Evolutionary conservation across 2,888 invertebrate genomes (phyloP).

Genomic region (Dasysyrphus tricinctus): DNA sequence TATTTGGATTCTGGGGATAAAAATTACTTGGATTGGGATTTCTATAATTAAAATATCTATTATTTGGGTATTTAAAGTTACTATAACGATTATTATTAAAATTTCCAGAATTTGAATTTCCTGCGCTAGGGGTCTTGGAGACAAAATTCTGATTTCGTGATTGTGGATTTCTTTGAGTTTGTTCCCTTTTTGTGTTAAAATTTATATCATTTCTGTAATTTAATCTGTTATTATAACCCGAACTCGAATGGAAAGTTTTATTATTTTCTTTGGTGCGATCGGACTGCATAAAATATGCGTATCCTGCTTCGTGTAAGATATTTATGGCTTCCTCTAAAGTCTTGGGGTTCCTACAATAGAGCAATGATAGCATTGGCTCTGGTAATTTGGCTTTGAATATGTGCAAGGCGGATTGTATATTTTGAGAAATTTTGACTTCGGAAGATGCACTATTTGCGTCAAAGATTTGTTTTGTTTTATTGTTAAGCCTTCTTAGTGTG

Average conservation of each 20-base stretch:
- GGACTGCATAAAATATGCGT: too few relatives aligned
- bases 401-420: conserved; percentile 37
- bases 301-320: too few relatives aligned
- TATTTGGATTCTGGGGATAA: conserved; percentile 2
- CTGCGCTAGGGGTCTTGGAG: background rate
- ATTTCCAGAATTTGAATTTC: background rate
- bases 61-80: conserved; percentile 1
- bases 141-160: too few relatives aligned
- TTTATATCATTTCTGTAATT: too few relatives aligned
- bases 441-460: background rate
- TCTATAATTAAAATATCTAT: background rate
- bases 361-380: conserved; percentile 10
- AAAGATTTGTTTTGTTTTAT: background rate
- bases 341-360: too few relatives aligned
- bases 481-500: too few relatives aligned
- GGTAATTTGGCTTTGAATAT: conserved; percentile 31
- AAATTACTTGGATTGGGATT: conserved; percentile 1
- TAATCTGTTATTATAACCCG: too few relatives aligned
- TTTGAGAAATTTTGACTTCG: conserved; percentile 12
- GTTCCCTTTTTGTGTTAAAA: too few relatives aligned
- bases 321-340: too few relatives aligned
- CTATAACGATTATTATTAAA: background rate
- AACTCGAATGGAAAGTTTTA: too few relatives aligned
- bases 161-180: too few relatives aligned
- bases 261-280: too few relatives aligned